These are phyloP conservation scores for Cephus spinipes DNA, from an alignment of 2,888 invertebrate genomes.

Conservation along the genomic window DNA sequence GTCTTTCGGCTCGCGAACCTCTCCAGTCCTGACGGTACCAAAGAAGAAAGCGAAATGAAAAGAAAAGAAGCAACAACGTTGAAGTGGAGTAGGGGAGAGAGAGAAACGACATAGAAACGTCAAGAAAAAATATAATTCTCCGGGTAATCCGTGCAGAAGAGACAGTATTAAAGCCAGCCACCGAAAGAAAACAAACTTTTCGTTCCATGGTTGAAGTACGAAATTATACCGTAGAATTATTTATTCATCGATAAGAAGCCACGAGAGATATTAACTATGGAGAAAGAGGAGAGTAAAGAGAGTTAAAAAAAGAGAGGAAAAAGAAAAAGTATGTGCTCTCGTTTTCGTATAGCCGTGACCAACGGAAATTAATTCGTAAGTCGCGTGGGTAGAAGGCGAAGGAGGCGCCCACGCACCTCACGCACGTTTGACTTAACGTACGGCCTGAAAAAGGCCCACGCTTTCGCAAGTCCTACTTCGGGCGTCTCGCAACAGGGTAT, in stretches of 20 bases:
- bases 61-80: too few relatives aligned
- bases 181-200: background rate
- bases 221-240: background rate
- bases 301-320: background rate
- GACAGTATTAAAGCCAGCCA: background rate
- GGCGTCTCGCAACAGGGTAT: background rate
- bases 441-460: background rate
- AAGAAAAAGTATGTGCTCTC: background rate
- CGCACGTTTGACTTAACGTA: constrained; percentile 1
- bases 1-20: background rate
- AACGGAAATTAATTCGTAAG: constrained; percentile 2
- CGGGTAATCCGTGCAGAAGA: background rate
- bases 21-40: background rate
- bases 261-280: background rate
- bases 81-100: too few relatives aligned
- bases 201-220: background rate
- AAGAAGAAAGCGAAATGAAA: background rate
- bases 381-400: background rate
- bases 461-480: background rate
- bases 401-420: constrained; percentile 2
- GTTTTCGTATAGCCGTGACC: background rate
- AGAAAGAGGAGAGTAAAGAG: background rate
- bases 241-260: background rate
- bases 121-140: background rate
- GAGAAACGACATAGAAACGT: background rate